Percentiles rank a stretch among this genome's conserved stretches.
Conservation (phyloP, 2,113 vertebrate genomes). For the Leucopsar rothschildi region DNA sequence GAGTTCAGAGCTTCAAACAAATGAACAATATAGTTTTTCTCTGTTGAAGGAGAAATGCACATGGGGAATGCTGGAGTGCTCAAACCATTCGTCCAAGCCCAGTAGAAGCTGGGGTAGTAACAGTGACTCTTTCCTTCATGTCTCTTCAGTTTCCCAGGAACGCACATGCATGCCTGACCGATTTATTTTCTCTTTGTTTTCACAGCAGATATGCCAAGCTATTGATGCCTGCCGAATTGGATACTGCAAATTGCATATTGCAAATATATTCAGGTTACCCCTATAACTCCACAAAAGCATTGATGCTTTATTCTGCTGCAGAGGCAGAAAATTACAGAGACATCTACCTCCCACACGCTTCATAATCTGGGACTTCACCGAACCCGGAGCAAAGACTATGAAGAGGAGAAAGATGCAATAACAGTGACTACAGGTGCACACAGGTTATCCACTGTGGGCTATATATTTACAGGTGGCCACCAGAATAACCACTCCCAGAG, state of each 20-base stretch:
- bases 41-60: background rate
- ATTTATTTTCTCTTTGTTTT: background rate
- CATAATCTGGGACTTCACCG: background rate
- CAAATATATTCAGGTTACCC: background rate
- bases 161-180: background rate
- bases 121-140: accelerated
- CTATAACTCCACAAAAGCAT: background rate
- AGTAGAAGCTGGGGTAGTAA: background rate
- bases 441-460: background rate
- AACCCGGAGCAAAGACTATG: background rate
- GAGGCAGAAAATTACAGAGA: background rate
- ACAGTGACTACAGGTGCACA: background rate
- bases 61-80: background rate
- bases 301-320: background rate
- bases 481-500: background rate
- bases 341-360: background rate
- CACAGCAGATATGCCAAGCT: background rate
- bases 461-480: background rate
- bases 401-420: background rate
- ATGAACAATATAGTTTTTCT: background rate
- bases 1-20: background rate
- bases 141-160: background rate
- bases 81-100: background rate
- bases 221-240: background rate
- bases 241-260: background rate